Conservation (phyloP, 2,888 invertebrate species). For the Chloroclystis v-ata region DNA sequence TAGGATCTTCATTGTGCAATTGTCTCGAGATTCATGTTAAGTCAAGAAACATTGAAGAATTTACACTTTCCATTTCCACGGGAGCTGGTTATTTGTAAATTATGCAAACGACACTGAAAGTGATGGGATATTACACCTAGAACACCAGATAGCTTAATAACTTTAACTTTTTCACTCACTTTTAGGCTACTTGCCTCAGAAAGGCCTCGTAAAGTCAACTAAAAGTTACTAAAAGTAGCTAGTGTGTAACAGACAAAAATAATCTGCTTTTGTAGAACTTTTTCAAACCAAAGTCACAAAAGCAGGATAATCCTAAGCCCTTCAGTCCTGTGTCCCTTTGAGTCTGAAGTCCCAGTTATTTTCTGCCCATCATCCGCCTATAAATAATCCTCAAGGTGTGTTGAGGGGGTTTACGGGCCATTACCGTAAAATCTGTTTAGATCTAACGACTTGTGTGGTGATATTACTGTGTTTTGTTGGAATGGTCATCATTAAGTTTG, state of each 20-base stretch:
- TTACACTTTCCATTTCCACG: constrained; percentile 42
- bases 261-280: neutral
- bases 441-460: constrained; percentile 19
- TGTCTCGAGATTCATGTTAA: constrained; percentile 30
- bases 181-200: no score
- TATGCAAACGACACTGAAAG: neutral
- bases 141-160: neutral
- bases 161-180: no score
- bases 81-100: constrained; percentile 19
- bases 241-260: no score
- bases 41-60: constrained; percentile 25
- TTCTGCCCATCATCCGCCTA: neutral
- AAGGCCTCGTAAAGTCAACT: no score
- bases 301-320: no score
- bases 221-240: no score
- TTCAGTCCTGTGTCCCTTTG: no score
- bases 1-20: constrained; percentile 39
- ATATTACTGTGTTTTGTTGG: no score
- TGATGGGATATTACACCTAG: no score
- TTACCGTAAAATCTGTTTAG: constrained; percentile 19
- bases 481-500: neutral
- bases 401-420: constrained; percentile 16
- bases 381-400: constrained; percentile 7
- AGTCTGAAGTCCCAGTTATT: no score
- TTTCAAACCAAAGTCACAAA: neutral